These are phyloP conservation scores for Andrena camellia DNA, from an alignment of 2,888 invertebrate species.

Conservation along the genomic window DNA sequence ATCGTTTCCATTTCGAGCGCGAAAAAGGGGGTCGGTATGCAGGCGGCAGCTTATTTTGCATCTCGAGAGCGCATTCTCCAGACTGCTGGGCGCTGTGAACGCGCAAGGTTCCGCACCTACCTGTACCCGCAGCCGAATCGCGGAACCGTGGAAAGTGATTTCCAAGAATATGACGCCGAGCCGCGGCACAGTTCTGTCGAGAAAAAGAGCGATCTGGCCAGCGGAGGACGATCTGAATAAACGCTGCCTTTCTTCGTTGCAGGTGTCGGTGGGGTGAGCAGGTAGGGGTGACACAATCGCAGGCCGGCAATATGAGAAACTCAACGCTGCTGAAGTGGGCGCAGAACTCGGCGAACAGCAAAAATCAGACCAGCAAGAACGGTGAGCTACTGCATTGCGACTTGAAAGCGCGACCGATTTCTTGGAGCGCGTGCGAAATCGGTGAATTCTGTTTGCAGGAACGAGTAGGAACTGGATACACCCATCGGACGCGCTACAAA, in stretches of 20 bases:
- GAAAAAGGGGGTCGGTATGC: constrained; percentile 4
- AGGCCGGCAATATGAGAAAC: constrained; percentile 85
- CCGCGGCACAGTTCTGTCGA: neutral
- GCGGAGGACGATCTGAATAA: neutral
- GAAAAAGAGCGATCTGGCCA: neutral
- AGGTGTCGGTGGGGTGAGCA: constrained; percentile 59
- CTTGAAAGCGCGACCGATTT: neutral
- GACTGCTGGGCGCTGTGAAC: neutral
- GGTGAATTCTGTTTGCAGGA: constrained; percentile 79
- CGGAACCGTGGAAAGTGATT: constrained; percentile 48
- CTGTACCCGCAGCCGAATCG: neutral
- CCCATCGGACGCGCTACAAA: constrained; percentile 96
- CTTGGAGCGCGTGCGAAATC: constrained; percentile 32
- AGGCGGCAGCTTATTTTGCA: neutral
- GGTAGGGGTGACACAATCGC: neutral
- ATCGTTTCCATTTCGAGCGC: constrained; percentile 33
- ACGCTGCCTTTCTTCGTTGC: constrained; percentile 60
- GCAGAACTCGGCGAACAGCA: constrained; percentile 86
- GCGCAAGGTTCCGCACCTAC: neutral
- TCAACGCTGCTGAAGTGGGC: constrained; percentile 87
- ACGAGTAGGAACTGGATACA: constrained; percentile 94
- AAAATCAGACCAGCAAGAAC: constrained; percentile 84
- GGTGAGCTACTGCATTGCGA: constrained; percentile 66
- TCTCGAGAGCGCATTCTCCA: constrained; percentile 16
- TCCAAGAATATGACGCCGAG: constrained; percentile 22